Conservation (phyloP, 2,113 vertebrate species). For the Probosciger aterrimus region DNA sequence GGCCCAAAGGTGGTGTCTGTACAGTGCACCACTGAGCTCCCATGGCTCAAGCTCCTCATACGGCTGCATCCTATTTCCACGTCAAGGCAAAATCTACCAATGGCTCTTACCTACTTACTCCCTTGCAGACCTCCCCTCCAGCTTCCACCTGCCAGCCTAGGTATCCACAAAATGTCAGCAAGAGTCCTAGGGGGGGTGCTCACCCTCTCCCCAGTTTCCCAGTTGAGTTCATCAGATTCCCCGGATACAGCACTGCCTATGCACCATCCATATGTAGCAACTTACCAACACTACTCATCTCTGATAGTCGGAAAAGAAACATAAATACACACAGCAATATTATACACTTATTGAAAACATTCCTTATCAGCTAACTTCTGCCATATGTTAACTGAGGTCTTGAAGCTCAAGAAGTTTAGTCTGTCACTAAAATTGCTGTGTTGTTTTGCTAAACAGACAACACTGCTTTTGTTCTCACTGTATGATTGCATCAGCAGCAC, state of each 20-base stretch:
- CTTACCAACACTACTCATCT: not conserved
- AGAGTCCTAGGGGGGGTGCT: not conserved
- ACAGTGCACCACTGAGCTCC: accelerated
- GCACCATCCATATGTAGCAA: not conserved
- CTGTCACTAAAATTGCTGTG: not conserved
- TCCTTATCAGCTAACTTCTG: not conserved
- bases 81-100: not conserved
- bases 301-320: not conserved
- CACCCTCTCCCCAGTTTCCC: not conserved
- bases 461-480: not conserved
- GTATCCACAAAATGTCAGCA: not conserved
- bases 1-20: not conserved
- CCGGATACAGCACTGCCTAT: not conserved
- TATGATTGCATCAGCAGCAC: not conserved
- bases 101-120: not conserved
- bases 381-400: not conserved
- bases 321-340: not conserved
- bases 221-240: accelerated
- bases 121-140: not conserved
- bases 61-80: not conserved
- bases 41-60: accelerated
- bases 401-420: not conserved
- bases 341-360: not conserved
- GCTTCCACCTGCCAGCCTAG: not conserved
- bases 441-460: not conserved